Conservation (phyloP, 1,140 invertebrate genomes). For the Saccostrea cuccullata region DNA sequence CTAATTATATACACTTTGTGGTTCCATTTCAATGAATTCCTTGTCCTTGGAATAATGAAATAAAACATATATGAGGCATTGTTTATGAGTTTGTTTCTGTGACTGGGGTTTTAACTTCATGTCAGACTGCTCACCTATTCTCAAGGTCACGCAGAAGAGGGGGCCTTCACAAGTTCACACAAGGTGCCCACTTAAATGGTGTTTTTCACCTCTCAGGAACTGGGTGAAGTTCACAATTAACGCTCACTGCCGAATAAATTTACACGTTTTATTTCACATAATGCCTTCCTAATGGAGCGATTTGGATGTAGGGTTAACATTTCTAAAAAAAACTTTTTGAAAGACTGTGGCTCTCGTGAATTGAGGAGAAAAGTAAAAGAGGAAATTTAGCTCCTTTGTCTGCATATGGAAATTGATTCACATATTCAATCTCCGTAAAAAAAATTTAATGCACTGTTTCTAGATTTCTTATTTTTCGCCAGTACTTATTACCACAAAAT, state of each 20-base stretch:
- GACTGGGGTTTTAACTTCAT: not conserved
- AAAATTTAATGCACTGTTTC: too few species aligned
- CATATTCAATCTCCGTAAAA: too few species aligned
- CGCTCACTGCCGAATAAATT: not conserved
- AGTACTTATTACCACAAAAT: too few species aligned
- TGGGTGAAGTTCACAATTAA: not conserved
- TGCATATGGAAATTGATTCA: too few species aligned
- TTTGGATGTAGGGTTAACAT: too few species aligned
- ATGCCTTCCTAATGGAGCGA: too few species aligned
- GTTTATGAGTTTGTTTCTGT: not conserved
- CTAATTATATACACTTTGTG: not conserved
- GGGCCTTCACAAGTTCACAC: not conserved
- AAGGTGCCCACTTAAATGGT: not conserved
- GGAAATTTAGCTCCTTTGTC: too few species aligned
- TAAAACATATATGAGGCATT: not conserved
- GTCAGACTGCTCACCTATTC: not conserved
- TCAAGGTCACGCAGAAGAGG: not conserved
- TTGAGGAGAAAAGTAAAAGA: too few species aligned
- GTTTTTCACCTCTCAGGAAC: not conserved
- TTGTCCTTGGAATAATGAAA: not conserved
- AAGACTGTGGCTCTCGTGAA: too few species aligned
- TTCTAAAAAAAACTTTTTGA: too few species aligned
- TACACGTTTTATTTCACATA: not conserved
- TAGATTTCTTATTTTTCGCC: too few species aligned
- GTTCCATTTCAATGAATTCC: not conserved